Evolutionary conservation across 2,888 invertebrate genomes (phyloP).

Genomic region (Polyommatus iphigenia): DNA sequence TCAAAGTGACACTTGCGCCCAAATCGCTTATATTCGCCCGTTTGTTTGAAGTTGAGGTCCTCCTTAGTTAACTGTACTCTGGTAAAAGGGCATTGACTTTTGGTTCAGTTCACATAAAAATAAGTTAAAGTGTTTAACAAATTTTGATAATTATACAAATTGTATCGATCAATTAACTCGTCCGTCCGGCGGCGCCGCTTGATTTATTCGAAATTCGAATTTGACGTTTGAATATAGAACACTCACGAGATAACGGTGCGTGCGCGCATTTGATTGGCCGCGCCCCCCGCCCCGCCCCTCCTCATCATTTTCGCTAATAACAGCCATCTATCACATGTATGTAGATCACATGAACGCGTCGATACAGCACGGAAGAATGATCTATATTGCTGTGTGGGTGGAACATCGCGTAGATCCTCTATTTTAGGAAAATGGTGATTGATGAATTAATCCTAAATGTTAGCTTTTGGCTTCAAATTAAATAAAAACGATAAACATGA

Average conservation of each 20-base stretch:
- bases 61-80: no score
- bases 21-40: no score
- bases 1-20: no score
- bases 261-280: slow-evolving; percentile 60
- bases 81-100: neutral
- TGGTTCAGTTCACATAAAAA: neutral
- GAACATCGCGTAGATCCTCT: neutral
- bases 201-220: slow-evolving; percentile 2
- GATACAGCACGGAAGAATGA: neutral
- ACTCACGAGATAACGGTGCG: neutral
- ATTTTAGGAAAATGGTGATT: no score
- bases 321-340: slow-evolving; percentile 6
- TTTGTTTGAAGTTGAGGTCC: no score
- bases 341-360: neutral
- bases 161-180: neutral
- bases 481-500: no score
- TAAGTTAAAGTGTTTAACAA: neutral
- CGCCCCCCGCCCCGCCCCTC: slow-evolving; percentile 57
- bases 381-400: neutral
- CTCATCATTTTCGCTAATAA: slow-evolving; percentile 41
- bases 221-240: slow-evolving; percentile 15
- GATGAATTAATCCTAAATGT: no score
- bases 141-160: neutral
- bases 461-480: no score
- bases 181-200: neutral